These are phyloP conservation scores for Melanotaenia duboulayi DNA, from an alignment of 2,113 vertebrate species.

Conservation along the genomic window DNA sequence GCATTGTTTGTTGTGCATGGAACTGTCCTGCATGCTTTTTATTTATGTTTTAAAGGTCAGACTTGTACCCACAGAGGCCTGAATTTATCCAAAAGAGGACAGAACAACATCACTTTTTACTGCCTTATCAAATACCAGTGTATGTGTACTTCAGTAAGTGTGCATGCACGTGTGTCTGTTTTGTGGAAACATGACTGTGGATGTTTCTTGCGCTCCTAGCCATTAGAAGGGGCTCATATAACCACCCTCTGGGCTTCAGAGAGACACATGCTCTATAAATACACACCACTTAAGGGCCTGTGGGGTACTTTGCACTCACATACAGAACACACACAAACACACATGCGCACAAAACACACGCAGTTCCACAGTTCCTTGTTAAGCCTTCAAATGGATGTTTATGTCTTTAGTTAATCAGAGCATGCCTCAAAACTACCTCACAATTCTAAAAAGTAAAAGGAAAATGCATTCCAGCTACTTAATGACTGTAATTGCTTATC, in stretches of 20 bases:
- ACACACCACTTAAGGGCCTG: slow-evolving; percentile 84
- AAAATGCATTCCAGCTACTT: slow-evolving; percentile 30
- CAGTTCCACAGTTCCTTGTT: slow-evolving; percentile 63
- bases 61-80: slow-evolving; percentile 25
- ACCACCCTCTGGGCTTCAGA: slow-evolving; percentile 74
- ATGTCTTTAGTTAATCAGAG: slow-evolving; percentile 65
- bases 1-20: neutral
- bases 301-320: slow-evolving; percentile 64
- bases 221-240: slow-evolving; percentile 82
- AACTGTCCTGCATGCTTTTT: slow-evolving; percentile 34
- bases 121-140: slow-evolving; percentile 20
- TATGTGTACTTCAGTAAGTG: slow-evolving; percentile 18
- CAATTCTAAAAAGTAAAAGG: slow-evolving; percentile 50
- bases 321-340: slow-evolving; percentile 32
- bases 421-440: slow-evolving; percentile 38
- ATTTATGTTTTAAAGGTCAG: slow-evolving; percentile 39
- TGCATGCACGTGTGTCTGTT: slow-evolving; percentile 57
- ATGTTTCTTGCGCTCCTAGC: slow-evolving; percentile 75
- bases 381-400: slow-evolving; percentile 75
- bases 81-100: slow-evolving; percentile 47
- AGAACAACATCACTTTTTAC: slow-evolving; percentile 31
- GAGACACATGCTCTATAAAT: slow-evolving; percentile 82
- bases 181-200: slow-evolving; percentile 72
- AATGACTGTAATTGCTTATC: slow-evolving; percentile 40
- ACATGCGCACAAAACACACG: slow-evolving; percentile 25